Evolutionary conservation across 2,888 invertebrate genomes (phyloP).

Genomic region (Nephrotoma appendiculata): DNA sequence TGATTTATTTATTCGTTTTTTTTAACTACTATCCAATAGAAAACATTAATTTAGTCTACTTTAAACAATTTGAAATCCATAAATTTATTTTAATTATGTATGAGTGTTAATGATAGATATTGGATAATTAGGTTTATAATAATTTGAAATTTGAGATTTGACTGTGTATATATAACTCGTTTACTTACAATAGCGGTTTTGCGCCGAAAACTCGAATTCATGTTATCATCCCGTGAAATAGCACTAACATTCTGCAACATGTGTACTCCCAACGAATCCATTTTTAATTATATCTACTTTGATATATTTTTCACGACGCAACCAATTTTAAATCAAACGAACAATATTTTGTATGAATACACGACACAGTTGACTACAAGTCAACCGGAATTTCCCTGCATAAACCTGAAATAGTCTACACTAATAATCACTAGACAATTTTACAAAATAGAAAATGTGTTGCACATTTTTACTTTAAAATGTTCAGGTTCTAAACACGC

Average conservation of each 20-base stretch:
- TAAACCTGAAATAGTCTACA: not conserved
- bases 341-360: not conserved
- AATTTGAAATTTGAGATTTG: no score
- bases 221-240: constrained; percentile 50
- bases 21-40: not conserved
- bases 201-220: constrained; percentile 33
- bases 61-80: no score
- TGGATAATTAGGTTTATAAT: no score
- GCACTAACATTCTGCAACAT: constrained; percentile 36
- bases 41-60: not conserved
- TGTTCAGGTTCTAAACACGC: not conserved
- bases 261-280: constrained; percentile 51
- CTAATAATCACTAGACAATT: not conserved
- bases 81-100: no score
- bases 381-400: not conserved
- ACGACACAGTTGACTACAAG: not conserved
- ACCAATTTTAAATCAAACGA: not conserved
- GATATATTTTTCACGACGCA: not conserved
- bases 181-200: constrained; percentile 22
- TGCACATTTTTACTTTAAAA: not conserved
- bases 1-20: not conserved
- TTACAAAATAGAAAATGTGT: not conserved
- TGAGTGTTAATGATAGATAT: no score
- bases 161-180: not conserved
- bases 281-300: constrained; percentile 17